Evolutionary conservation across 1,140 invertebrate genomes (phyloP).

Genomic region (Venturia canescens): DNA sequence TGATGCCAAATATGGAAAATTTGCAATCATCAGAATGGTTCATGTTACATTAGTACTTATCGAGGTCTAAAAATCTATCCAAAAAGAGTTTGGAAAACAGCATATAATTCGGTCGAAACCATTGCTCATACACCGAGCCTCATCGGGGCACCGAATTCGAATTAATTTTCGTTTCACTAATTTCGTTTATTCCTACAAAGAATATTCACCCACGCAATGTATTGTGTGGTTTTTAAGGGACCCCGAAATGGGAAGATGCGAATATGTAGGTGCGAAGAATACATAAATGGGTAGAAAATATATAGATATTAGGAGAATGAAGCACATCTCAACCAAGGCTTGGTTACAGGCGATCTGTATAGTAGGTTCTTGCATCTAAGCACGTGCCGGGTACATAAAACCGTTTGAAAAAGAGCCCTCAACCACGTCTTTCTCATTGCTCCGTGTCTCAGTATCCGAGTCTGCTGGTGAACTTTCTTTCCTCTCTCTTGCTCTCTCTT

Average conservation of each 20-base stretch:
- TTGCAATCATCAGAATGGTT: no score
- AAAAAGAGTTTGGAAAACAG: no score
- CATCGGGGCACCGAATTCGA: no score
- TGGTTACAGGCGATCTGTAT: not conserved
- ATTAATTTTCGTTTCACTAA: no score
- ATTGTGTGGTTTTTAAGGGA: no score
- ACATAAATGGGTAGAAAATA: not conserved
- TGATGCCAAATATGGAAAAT: no score
- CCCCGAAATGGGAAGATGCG: not conserved
- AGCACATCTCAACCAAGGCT: conserved; percentile 6
- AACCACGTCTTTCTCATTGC: conserved; percentile 16
- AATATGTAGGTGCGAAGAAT: not conserved
- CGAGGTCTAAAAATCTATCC: no score
- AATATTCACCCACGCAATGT: no score
- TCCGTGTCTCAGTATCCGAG: not conserved
- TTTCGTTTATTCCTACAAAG: no score
- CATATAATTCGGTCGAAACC: no score
- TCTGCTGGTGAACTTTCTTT: not conserved
- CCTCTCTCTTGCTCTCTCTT: not conserved
- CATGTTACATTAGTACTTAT: no score
- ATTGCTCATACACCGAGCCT: no score
- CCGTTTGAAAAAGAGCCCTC: conserved; percentile 8
- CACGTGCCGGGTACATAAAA: conserved; percentile 6
- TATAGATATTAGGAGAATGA: not conserved
- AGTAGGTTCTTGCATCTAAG: not conserved